Evolutionary conservation across 64 coral and sea anemone genomes (phyloP), one percentile per base, ranked within the genome.

Genomic region (Anthopleura sola): DNA sequence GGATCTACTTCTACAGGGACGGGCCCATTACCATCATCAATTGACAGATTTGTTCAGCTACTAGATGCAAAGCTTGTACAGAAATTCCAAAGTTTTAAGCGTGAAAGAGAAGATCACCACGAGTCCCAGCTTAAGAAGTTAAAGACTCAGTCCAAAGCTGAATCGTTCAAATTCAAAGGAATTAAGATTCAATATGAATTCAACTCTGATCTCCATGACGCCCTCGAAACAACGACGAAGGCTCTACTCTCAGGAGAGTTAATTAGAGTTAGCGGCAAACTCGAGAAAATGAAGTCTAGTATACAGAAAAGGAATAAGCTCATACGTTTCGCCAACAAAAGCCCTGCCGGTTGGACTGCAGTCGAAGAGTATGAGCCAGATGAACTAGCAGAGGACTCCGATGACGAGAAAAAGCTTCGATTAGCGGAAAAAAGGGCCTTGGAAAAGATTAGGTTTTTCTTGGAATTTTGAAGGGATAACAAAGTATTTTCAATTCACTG

Each of bases 121-220:
- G 23, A 19, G 21, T 1, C 37, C 34, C 54, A 89, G 37, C n/a
- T 89, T 3, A 83, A 89, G 53, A 89, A 89, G 33, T 69, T 89
- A 26, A 83, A 51, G 60, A 83, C 79, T 18, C 77, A 83, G 26
- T 82, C 55, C 24, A 89, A 89, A 82, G n/a, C 57, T 23, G 40
- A 57, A 36, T 89, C 87, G 8, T 68, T 89, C 40, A 80, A 89
- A 49, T 89, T 83, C 48, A 82, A 89, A 83, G 87, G 87, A 23
- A 83, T 83, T 78, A 89, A 68, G 49, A 82, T 89, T 58, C 87
- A 89, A 39, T 89, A 50, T 83, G 79, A 88, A 26, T 88, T 88
- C 79, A 88, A 88, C 55, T 58, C 55, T 17, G 16, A 17, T 20
- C 16, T 58, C 55, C 4, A 5, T 20, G 55, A 58, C 55, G 19